Evolutionary conservation across 2,113 vertebrate genomes (phyloP), one percentile per base, ranked within the genome.

Genomic region (Gymnocephalus cernua): DNA sequence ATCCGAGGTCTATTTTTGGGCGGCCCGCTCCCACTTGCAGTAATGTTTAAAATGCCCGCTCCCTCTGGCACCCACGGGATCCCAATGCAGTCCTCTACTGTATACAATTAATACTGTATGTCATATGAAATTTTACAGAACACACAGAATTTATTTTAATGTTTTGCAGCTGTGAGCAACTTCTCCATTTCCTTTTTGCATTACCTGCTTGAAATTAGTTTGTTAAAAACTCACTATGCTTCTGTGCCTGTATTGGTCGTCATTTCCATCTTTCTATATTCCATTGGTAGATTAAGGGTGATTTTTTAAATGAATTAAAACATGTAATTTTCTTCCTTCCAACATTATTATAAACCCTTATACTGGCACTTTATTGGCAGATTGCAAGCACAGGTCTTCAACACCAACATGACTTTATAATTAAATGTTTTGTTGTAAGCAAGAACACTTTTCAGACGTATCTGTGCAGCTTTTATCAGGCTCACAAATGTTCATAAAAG

Each of bases 401-500:
- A 48, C 19, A 57, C 2, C 32, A n/a, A 58, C 44, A 48, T 18
- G 2, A 11, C 15, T 62, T n/a, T 29, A 21, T 53, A 35, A 67
- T 58, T 19, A 23, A 12, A 56, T 51, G 5, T 19, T 50, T 63
- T 62, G 59, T 45, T 45, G 15, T 27, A 14, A 14, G 48, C 12
- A 2, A 32, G 47, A 45, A 54, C n/a, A 27, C 12, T 11, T 56
- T 54, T 45, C 15, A 56, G 21, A 73, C 1, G 9, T n/a, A 8
- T 0, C 7, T 18, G 25, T 41, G 14, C 9, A 72, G 41, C 38
- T 38, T 76, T 62, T 45, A 44, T 25, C 14, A 44, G 13, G 9
- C 77, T 70, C 80, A 57, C 11, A 67, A 71, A 66, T 38, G 21
- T 44, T 29, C 23, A 48, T 53, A 12, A 13, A n/a, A 54, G 27